Evolutionary conservation across 2,888 invertebrate genomes (phyloP).

Genomic region (Fragum whitleyi): DNA sequence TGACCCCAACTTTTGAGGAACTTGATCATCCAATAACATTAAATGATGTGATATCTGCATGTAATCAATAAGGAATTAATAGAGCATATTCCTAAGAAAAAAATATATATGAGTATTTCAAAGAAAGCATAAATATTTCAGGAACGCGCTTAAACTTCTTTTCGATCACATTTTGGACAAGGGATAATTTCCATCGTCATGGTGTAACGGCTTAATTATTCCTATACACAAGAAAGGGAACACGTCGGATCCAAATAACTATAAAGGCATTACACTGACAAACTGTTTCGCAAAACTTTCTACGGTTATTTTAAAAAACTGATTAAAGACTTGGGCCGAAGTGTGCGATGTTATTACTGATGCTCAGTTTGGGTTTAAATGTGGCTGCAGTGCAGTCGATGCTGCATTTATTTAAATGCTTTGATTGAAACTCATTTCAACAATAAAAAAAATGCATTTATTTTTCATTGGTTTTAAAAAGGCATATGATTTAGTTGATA

Average conservation of each 20-base stretch:
- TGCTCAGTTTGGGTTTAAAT: slow-evolving; percentile 9
- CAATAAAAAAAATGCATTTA: neutral
- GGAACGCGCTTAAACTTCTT: neutral
- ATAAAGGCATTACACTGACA: neutral
- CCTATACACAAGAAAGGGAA: slow-evolving; percentile 1
- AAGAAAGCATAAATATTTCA: neutral
- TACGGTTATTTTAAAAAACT: slow-evolving; percentile 9
- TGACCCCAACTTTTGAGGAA: slow-evolving; percentile 2
- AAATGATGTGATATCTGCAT: neutral
- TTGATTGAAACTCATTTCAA: neutral
- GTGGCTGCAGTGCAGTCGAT: neutral
- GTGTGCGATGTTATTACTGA: neutral
- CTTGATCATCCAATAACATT: neutral
- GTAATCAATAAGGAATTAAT: slow-evolving; percentile 1
- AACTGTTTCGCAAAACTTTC: slow-evolving; percentile 15
- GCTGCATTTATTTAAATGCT: neutral
- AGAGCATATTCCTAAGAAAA: neutral
- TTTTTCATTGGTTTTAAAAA: neutral
- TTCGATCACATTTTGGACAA: slow-evolving; percentile 1
- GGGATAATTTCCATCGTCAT: slow-evolving; percentile 6
- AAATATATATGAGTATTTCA: neutral
- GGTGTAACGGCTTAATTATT: slow-evolving; percentile 17
- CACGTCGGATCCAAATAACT: slow-evolving; percentile 6
- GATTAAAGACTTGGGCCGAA: neutral
- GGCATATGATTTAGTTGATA: neutral